These are phyloP conservation scores for Hypsopygia costalis DNA, from an alignment of 2,888 invertebrate species.

Conservation along the genomic window DNA sequence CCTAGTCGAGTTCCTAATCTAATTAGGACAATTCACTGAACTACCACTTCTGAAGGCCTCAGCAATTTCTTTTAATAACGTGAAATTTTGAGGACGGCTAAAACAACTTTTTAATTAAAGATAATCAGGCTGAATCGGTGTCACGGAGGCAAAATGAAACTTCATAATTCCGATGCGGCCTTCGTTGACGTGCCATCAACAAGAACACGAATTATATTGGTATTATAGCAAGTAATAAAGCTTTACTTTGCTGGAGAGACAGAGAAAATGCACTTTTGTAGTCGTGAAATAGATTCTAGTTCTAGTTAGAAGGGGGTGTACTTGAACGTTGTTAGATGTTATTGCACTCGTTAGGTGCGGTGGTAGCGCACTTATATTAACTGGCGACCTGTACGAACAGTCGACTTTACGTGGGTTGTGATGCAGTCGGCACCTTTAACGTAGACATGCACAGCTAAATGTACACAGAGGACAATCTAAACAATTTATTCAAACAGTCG, in stretches of 20 bases:
- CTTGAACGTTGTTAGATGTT: conserved; percentile 62
- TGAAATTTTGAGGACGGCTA: conserved; percentile 56
- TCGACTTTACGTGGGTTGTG: conserved; percentile 34
- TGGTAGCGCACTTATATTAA: conserved; percentile 43
- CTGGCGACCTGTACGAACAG: conserved; percentile 37
- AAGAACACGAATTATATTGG: conserved; percentile 66
- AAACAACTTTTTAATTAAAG: conserved; percentile 76
- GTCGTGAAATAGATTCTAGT: conserved; percentile 71
- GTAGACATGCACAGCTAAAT: conserved; percentile 25
- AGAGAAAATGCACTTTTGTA: conserved; percentile 64
- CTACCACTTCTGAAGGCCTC: conserved; percentile 57
- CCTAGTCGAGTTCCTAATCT: conserved; percentile 54
- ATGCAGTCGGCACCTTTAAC: conserved; percentile 32
- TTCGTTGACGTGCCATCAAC: conserved; percentile 50
- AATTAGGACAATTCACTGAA: conserved; percentile 66
- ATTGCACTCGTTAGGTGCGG: conserved; percentile 65
- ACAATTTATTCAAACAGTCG: conserved; percentile 60
- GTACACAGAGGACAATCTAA: conserved; percentile 49
- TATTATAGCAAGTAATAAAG: conserved; percentile 68
- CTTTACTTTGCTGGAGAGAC: conserved; percentile 58
- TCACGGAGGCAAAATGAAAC: conserved; percentile 54
- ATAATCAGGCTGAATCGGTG: conserved; percentile 67
- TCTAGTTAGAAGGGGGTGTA: conserved; percentile 65
- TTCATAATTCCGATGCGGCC: conserved; percentile 60
- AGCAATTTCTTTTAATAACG: conserved; percentile 71